Percentiles rank a stretch among this genome's conserved stretches.
Evolutionary conservation across 2,113 vertebrate species (phyloP).

Genomic region (Anthoscopus minutus): DNA sequence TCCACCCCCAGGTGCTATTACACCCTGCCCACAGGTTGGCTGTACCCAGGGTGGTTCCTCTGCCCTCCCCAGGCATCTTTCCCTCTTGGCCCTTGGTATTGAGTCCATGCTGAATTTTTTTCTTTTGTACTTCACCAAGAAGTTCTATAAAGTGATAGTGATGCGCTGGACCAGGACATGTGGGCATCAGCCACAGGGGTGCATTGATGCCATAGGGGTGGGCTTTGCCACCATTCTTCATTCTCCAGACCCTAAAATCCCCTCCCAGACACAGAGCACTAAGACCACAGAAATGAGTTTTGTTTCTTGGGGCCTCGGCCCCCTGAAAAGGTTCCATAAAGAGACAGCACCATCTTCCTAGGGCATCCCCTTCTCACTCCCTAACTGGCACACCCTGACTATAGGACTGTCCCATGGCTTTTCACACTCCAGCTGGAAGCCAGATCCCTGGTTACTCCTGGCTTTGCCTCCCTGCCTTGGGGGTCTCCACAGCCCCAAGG

Average conservation of each 20-base stretch:
- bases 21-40: fast-evolving
- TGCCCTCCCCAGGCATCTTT: not conserved
- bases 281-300: fast-evolving
- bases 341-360: not conserved
- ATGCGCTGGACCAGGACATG: not conserved
- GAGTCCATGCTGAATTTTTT: not conserved
- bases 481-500: not conserved
- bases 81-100: not conserved
- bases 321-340: not conserved
- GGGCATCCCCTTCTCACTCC: not conserved
- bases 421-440: not conserved
- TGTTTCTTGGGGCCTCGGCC: not conserved
- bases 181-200: not conserved
- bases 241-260: not conserved
- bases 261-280: not conserved
- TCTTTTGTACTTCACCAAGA: not conserved
- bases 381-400: not conserved
- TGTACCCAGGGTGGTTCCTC: not conserved
- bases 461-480: not conserved
- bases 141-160: not conserved
- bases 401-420: not conserved
- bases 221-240: not conserved
- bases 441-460: not conserved
- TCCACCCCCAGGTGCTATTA: not conserved
- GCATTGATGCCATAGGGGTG: not conserved